Conservation (phyloP, 2,888 invertebrate genomes). For the Diarsia dahlii region DNA sequence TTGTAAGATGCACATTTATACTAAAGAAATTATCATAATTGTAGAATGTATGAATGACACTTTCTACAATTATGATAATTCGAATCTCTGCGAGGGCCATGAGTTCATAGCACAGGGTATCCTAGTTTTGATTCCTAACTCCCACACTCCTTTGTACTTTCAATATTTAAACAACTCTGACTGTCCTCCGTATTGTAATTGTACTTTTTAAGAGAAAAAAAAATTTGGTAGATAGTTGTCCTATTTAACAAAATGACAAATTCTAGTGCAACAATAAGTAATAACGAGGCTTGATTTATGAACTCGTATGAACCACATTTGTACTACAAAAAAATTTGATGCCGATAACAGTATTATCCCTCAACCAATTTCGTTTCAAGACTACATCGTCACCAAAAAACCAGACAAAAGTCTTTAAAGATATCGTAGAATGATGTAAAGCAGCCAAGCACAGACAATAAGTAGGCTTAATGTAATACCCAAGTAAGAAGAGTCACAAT, state of each 20-base stretch:
- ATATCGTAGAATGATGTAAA: background rate
- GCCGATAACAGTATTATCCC: no score
- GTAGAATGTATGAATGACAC: no score
- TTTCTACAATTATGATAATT: no score
- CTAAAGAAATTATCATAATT: no score
- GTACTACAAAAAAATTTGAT: background rate
- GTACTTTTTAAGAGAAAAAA: no score
- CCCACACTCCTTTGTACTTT: no score
- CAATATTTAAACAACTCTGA: no score
- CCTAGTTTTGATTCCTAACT: no score
- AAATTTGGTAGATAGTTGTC: background rate
- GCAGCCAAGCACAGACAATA: background rate
- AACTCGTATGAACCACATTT: background rate
- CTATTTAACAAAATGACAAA: background rate
- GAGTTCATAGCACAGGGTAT: no score
- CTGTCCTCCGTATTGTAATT: no score
- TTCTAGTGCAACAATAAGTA: background rate
- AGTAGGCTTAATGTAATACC: background rate
- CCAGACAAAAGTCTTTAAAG: background rate
- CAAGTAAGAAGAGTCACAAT: background rate
- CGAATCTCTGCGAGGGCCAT: no score
- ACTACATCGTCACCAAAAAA: background rate
- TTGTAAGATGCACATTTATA: background rate
- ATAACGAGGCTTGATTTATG: background rate
- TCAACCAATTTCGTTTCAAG: background rate